phyloP scores from a whole-genome alignment of 2,797 vertebrate genomes.

The Tarsius wallacei region DNA sequence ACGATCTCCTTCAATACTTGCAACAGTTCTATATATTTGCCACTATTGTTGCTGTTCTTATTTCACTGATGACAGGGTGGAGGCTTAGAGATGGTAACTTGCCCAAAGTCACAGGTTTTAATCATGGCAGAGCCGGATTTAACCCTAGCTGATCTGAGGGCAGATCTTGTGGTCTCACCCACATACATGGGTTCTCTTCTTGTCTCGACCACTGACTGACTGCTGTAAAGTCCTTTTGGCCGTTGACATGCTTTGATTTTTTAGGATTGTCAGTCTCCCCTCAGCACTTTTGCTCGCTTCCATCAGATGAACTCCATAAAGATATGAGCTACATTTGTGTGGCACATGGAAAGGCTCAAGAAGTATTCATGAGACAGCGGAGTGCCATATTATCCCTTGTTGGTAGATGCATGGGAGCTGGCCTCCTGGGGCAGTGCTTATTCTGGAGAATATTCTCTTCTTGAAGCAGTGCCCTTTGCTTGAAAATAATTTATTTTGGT shows the following conservation, averaged over 20 bases:
- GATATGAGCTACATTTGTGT: not conserved
- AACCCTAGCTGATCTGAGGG: not conserved
- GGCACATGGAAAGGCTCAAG: not conserved
- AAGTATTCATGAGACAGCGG: not conserved
- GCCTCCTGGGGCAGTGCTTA: not conserved
- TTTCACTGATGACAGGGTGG: not conserved
- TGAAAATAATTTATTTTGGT: not conserved
- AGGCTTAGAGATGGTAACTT: not conserved
- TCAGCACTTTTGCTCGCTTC: not conserved
- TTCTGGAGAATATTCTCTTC: not conserved
- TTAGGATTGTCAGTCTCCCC: not conserved
- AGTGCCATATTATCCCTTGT: fast-evolving
- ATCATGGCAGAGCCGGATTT: not conserved
- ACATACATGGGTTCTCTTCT: fast-evolving
- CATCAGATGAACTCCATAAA: not conserved
- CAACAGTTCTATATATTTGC: not conserved
- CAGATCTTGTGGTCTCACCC: not conserved
- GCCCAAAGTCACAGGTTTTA: not conserved
- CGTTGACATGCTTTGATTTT: not conserved
- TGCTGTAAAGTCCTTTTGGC: not conserved
- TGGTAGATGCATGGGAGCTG: not conserved
- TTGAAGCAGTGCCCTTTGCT: not conserved
- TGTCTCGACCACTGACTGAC: not conserved
- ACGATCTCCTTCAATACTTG: not conserved
- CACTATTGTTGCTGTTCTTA: not conserved